Evolutionary conservation across 1,140 invertebrate species (phyloP), one percentile per base, ranked within the genome.

Genomic region (Tigriopus japonicus): DNA sequence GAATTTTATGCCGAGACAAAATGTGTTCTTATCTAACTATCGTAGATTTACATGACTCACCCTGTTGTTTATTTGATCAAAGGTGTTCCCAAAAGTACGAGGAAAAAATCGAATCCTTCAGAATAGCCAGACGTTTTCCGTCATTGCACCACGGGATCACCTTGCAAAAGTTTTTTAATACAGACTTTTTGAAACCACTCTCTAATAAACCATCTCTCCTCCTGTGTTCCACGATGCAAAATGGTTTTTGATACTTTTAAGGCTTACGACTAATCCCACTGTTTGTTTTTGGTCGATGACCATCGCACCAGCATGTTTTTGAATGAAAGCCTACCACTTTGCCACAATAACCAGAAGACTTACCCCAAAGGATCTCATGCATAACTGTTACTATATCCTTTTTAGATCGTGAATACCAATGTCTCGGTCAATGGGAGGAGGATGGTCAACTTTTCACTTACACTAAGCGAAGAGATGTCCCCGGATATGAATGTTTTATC

Each of bases 341-440:
- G 3, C 2, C 45, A 7, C 21, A 5, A 51, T 23, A 5, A 17
- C 7, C 15, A 43, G 42, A 12, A 12, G 12, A 13, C 45, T 19
- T 51, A 19, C 2, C 21, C 45, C 2, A 35, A 35, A 5, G 28
- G 28, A 35, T 35, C 9, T 5, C 28, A 35, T 35, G 28, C 3
- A 35, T 35, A 9, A 5, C 28, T 51, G 12, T 43, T 9, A 10
- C 9, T 23, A 7, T 3, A 23, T 5, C 45, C 49, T 28, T 63
- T 72, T 40, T 65, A 81, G 81, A 83, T 69, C 72, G 81, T 21
- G 78, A 82, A 62, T 84, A 84, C 67, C 69, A 77, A 62, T 84
- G 82, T 65, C 70, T 84, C 13, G 82, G 81, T 40, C 80, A 82
- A 65, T 84, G 81, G 81, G 73, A 77, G 63, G 81, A 84, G 68